Evolutionary conservation across 2,888 invertebrate genomes (phyloP).

Genomic region (Philereme transversata): DNA sequence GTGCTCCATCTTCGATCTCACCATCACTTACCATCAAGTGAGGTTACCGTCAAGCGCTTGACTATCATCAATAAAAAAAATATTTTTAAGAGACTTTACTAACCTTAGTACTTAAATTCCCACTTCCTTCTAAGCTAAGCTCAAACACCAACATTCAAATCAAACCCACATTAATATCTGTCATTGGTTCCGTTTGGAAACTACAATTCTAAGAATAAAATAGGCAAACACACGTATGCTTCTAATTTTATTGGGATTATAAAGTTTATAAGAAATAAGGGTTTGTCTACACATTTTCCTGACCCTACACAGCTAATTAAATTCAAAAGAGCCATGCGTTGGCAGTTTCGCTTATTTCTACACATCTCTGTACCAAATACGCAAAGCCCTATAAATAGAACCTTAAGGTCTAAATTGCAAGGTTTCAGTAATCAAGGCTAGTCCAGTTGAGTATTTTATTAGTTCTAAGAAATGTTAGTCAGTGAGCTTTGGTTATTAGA

Average conservation of each 20-base stretch:
- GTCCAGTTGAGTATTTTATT: background rate
- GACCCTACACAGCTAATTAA: constrained; percentile 14
- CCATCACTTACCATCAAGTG: too few relatives aligned
- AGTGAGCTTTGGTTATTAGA: background rate
- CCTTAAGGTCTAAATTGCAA: background rate
- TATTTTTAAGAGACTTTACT: too few relatives aligned
- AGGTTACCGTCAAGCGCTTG: too few relatives aligned
- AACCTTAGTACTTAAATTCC: too few relatives aligned
- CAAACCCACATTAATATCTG: too few relatives aligned
- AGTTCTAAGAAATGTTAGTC: background rate
- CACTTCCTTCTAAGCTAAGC: too few relatives aligned
- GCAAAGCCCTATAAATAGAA: background rate
- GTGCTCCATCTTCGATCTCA: too few relatives aligned
- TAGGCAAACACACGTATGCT: too few relatives aligned
- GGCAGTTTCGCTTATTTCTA: background rate
- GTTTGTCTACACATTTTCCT: background rate
- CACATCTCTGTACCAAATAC: background rate
- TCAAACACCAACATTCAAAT: too few relatives aligned
- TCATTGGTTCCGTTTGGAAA: too few relatives aligned
- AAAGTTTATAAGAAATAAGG: background rate
- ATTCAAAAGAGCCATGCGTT: constrained; percentile 12
- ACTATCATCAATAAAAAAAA: too few relatives aligned
- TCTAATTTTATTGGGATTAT: background rate
- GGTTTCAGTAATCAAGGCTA: background rate
- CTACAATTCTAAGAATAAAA: too few relatives aligned